These are phyloP conservation scores for Drosophila ironensis DNA, from an alignment of 1,140 invertebrate species.

Conservation along the genomic window DNA sequence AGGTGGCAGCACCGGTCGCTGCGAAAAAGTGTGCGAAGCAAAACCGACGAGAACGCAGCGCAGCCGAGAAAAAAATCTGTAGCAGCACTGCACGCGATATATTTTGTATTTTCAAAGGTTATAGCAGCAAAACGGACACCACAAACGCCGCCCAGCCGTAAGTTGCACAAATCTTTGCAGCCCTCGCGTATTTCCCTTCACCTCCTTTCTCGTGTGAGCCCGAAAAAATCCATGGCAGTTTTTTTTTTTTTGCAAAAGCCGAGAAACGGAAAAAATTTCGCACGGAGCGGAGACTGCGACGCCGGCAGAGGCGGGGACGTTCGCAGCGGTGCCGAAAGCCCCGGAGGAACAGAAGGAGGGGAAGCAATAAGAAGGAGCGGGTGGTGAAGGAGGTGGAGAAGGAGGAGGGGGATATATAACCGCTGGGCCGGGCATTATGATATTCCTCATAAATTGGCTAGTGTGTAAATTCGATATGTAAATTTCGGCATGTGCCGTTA, in stretches of 20 bases:
- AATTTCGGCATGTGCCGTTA: constrained; percentile 60
- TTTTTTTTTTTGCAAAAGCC: constrained; percentile 68
- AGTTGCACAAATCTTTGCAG: constrained; percentile 50
- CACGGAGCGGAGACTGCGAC: constrained; percentile 69
- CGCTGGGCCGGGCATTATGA: background rate
- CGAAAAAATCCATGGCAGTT: too few species aligned
- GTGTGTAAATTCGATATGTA: constrained; percentile 62
- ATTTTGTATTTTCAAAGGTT: constrained; percentile 74
- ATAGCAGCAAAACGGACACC: constrained; percentile 39
- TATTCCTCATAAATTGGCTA: constrained; percentile 9
- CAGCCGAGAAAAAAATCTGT: constrained; percentile 64
- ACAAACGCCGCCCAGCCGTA: constrained; percentile 68
- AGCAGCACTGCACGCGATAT: constrained; percentile 75
- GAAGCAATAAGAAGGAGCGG: too few species aligned
- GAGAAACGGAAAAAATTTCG: constrained; percentile 63
- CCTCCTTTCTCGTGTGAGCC: too few species aligned
- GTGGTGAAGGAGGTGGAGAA: too few species aligned
- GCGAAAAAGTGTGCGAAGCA: constrained; percentile 56
- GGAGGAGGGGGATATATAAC: too few species aligned
- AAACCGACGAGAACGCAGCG: constrained; percentile 63
- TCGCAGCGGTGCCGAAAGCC: constrained; percentile 44
- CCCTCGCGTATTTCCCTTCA: constrained; percentile 39
- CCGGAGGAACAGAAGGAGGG: constrained; percentile 69
- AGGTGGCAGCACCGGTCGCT: too few species aligned
- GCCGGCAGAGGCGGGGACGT: constrained; percentile 27